A percentile compares a stretch with the other conserved stretches of the same genome.
phyloP scores from a whole-genome alignment of 2,113 vertebrate species.

The Andinoacara biseriatus region DNA sequence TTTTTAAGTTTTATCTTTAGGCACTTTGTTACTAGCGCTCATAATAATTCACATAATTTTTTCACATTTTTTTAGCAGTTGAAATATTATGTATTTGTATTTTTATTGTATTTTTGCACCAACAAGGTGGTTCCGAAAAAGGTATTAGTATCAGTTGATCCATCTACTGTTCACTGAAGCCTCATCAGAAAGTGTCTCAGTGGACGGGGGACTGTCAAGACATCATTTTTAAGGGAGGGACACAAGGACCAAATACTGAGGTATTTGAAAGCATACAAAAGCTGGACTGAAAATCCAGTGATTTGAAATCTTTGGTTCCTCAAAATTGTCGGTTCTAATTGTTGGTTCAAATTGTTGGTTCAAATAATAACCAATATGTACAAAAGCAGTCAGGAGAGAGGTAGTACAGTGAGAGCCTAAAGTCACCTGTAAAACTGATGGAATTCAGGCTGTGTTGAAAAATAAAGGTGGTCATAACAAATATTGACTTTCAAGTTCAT shows the following conservation, averaged over 20 bases:
- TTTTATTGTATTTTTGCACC: too few relatives aligned
- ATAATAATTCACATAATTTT: too few relatives aligned
- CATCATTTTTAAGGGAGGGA: not conserved
- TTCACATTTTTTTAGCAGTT: too few relatives aligned
- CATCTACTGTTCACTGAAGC: rapidly evolving
- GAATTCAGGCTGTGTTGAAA: not conserved
- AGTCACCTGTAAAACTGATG: not conserved
- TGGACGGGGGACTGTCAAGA: not conserved
- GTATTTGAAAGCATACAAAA: too few relatives aligned
- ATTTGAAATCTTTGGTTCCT: not conserved
- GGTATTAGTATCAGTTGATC: not conserved
- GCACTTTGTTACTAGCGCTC: too few relatives aligned
- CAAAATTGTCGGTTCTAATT: not conserved
- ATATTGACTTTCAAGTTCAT: not conserved
- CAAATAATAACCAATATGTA: not conserved
- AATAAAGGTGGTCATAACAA: not conserved
- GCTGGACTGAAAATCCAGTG: not conserved
- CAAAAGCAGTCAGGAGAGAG: not conserved
- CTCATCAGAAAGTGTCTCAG: not conserved
- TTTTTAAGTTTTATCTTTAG: too few relatives aligned
- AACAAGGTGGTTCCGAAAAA: too few relatives aligned
- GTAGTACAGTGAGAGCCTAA: not conserved
- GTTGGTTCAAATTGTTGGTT: conserved; percentile 8
- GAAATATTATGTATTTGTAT: too few relatives aligned
- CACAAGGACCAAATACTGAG: not conserved